Base-by-base conservation (phyloP, 30 jellyfish, hydroid and myxozoan genomes). In the Aurelia aurita region DNA sequence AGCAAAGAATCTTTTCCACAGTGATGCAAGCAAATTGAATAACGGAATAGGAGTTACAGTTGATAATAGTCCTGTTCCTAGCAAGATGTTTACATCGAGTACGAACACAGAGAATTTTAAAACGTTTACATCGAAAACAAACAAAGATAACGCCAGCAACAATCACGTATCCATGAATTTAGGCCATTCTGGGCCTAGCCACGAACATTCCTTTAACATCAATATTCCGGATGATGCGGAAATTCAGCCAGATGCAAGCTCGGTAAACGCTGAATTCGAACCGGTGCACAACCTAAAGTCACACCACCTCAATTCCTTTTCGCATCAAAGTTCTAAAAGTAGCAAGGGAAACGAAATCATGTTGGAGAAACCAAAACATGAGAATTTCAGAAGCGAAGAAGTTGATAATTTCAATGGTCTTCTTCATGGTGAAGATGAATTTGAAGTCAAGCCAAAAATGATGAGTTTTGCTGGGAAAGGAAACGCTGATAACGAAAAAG, bases 291-390 rank as follows among this genome's bases (percentile, higher is more conserved):
- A 19, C 31, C 7, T 55, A 0, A 55, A 55, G 67, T n/a, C 29
- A 19, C 46, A n/a, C 29, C 76, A 64, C 14, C 5, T 16, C 8
- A 26, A 71, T 18, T 71, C 69, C 8, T 47, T 45, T 35, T 2
- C 60, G 5, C 83, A n/a, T 19, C 46, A 71, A n/a, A 71, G 25
- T 21, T 19, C 18, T 13, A 14, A 22, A 55, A 2, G 11, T 55
- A 55, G 12, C 25, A 22, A 55, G 29, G 67, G 29, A 5, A 6
- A 55, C 2, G 29, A 19, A 28, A 22, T 22, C 25, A 55, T 55
- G 67, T n/a, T 54, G 15, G 77, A 75, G 78, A 27, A 34, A 27
- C 69, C 76, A 16, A 75, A 23, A 32, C n/a, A 75, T 55, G 87
- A 32, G 21, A 74, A 59, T 16, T 75, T 75, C 27, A 29, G 69